Base-by-base conservation (phyloP, 2,888 invertebrate genomes). In the Sturmia bella region DNA sequence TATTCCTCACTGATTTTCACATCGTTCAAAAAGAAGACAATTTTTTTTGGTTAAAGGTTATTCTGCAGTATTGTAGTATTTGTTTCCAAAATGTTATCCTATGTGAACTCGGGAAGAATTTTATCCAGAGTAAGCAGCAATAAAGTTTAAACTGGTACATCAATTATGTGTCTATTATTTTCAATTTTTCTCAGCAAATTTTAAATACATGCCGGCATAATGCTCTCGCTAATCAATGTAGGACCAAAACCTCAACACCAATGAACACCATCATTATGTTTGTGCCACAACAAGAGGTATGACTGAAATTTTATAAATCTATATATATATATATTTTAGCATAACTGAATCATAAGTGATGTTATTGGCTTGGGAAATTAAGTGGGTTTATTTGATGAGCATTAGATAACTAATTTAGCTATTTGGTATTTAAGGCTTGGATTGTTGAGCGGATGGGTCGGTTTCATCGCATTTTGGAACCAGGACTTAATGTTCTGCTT, bases 391-490 rank as follows among this genome's bases (percentile, higher is more conserved):
- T 9, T 48, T 24, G n/a, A 19, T 24, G 17, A 0, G 39, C 39
- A 54, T 74, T 68, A 69, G 45, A 39, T 74, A 79, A 80, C 54
- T 80, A 52, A 15, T 68, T 17, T 48, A 19, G 11, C 11, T 45
- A 21, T n/a, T 39, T 19, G 64, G 27, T 59, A 52, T 92, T 92
- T 73, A 88, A 96, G 96, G 98, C 98, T 70, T 98, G 98, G 98
- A 93, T 99, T 80, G 96, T 99, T 0, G 99, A 99, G 90, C 93
- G 99, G 85, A 99, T 99, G 98, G 99, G 99, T 59, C 98, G 96
- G 91, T 99, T 97, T 91, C 94, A 96, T 90, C 93, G 96, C 89
- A 96, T 98, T 86, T 92, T 99, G 72, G 96, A 98, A 72, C 99
- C 99, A 12, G 99, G 99, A 1, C 91, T 99, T 43, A 99, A 99